Evolutionary conservation across 1,140 invertebrate genomes (phyloP).

Genomic region (Drosophila pallidifrons): DNA sequence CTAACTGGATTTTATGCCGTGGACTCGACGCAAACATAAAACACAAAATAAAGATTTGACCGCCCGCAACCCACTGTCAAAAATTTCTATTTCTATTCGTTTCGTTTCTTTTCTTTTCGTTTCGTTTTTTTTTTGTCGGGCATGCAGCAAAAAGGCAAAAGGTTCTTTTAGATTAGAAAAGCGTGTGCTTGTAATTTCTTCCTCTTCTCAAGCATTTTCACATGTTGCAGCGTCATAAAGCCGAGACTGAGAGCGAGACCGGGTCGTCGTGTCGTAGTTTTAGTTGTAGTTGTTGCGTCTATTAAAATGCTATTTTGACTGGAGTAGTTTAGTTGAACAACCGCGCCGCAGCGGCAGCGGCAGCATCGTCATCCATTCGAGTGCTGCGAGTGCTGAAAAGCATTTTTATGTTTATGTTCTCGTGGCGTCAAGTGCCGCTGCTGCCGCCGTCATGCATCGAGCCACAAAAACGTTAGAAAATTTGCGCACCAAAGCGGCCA

Average conservation of each 20-base stretch:
- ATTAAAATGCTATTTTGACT: slow-evolving; percentile 83
- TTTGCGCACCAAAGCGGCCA: slow-evolving; percentile 49
- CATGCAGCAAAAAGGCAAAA: slow-evolving; percentile 63
- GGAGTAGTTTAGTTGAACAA: slow-evolving; percentile 78
- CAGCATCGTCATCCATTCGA: slow-evolving; percentile 48
- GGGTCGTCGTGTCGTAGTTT: slow-evolving; percentile 63
- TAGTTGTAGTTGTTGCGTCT: slow-evolving; percentile 60
- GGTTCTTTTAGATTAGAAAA: slow-evolving; percentile 81
- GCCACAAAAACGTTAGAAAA: slow-evolving; percentile 64
- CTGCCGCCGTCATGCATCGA: slow-evolving; percentile 36
- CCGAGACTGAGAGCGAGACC: slow-evolving; percentile 37
- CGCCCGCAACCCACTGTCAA: slow-evolving; percentile 63
- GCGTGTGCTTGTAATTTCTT: slow-evolving; percentile 76
- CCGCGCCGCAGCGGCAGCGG: slow-evolving; percentile 2
- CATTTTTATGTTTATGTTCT: slow-evolving; percentile 84
- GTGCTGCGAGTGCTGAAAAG: slow-evolving; percentile 80
- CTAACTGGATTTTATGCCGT: slow-evolving; percentile 63
- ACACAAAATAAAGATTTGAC: slow-evolving; percentile 65
- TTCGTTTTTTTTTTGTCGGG: slow-evolving; percentile 54
- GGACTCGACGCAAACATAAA: slow-evolving; percentile 57
- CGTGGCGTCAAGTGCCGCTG: slow-evolving; percentile 80
- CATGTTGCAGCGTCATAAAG: slow-evolving; percentile 72
- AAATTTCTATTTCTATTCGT: slow-evolving; percentile 15
- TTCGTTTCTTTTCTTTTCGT: not conserved
- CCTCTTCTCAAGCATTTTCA: slow-evolving; percentile 69